Percentiles rank a stretch among this genome's conserved stretches.
phyloP scores from a whole-genome alignment of 2,797 vertebrate genomes.

The Sebastes steindachneri region DNA sequence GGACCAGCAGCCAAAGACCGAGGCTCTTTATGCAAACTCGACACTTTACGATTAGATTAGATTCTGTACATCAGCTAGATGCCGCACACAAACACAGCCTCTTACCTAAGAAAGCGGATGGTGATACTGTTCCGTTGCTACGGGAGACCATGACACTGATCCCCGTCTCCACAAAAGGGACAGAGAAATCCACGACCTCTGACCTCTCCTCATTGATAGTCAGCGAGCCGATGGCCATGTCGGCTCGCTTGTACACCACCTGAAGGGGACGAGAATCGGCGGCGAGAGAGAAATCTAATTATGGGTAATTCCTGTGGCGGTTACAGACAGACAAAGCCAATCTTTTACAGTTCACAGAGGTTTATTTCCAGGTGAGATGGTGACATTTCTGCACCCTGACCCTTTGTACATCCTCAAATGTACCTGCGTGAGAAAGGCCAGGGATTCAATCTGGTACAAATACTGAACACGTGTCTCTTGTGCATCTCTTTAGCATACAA shows the following conservation, averaged over 20 bases:
- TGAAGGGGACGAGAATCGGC: constrained; percentile 53
- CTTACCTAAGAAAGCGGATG: constrained; percentile 93
- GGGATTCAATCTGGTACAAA: constrained; percentile 42
- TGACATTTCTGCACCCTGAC: constrained; percentile 36
- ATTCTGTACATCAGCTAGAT: constrained; percentile 34
- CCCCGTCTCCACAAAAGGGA: constrained; percentile 94
- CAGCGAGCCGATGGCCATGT: constrained; percentile 94
- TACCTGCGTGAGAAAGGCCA: constrained; percentile 18
- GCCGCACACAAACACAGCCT: constrained; percentile 6
- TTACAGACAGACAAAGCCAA: constrained; percentile 12
- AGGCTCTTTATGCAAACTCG: constrained; percentile 67
- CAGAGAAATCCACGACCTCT: constrained; percentile 94
- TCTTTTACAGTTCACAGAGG: constrained; percentile 25
- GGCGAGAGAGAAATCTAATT: constrained; percentile 28
- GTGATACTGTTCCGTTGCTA: constrained; percentile 94
- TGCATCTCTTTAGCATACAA: constrained; percentile 67
- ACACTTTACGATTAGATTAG: constrained; percentile 59
- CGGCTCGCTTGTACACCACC: constrained; percentile 93
- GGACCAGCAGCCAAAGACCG: constrained; percentile 60
- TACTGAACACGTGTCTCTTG: constrained; percentile 47
- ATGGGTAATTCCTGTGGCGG: not conserved
- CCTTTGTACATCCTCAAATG: constrained; percentile 33
- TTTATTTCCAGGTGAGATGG: constrained; percentile 31
- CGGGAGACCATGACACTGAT: constrained; percentile 96
- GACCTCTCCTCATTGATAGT: constrained; percentile 95